Conservation (phyloP, 2,888 invertebrate species). For the Alloscopus bannaensis region DNA sequence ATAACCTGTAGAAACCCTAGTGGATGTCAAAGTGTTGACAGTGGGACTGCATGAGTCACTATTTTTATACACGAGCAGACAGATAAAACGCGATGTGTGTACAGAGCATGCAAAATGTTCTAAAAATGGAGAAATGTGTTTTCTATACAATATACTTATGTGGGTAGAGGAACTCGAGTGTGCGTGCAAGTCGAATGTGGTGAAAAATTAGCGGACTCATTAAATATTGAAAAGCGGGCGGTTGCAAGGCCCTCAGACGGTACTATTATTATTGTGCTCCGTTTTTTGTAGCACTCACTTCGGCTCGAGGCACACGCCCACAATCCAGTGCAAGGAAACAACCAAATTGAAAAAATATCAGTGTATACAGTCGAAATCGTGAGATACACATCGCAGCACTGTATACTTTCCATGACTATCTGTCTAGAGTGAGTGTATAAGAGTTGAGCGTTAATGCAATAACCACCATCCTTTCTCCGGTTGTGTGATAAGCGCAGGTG, state of each 20-base stretch:
- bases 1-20: constrained; percentile 55
- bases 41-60: constrained; percentile 45
- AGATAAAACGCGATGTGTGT: not conserved
- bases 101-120: not conserved
- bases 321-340: too few species aligned
- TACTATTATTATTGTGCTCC: constrained; percentile 37
- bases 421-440: too few species aligned
- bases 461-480: too few species aligned
- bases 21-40: constrained; percentile 63
- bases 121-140: not conserved
- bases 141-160: not conserved
- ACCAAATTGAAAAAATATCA: too few species aligned
- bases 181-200: constrained; percentile 46
- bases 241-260: constrained; percentile 15
- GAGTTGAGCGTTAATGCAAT: too few species aligned
- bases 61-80: not conserved
- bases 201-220: constrained; percentile 65
- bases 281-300: constrained; percentile 10
- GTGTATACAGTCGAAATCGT: too few species aligned
- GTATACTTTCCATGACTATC: too few species aligned
- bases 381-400: too few species aligned
- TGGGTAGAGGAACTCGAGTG: not conserved
- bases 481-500: not conserved
- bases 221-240: constrained; percentile 68
- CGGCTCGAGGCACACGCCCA: constrained; percentile 40